Evolutionary conservation across 2,888 invertebrate species (phyloP).

Genomic region (Cecidostiba fungosa): DNA sequence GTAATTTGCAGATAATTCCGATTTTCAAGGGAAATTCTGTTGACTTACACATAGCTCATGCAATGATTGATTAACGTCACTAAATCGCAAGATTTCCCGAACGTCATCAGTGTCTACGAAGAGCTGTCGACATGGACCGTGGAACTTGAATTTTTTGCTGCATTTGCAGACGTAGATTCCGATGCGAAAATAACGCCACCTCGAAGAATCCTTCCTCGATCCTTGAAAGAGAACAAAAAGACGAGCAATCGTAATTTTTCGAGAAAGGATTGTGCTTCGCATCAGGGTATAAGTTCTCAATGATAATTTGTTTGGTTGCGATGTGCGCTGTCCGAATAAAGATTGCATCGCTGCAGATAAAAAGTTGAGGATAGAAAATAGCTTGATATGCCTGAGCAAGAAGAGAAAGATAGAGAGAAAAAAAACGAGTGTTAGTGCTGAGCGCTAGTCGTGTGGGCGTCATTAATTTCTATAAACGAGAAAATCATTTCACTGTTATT

Average conservation of each 20-base stretch:
- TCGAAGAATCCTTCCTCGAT: neutral
- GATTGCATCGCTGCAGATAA: too few species aligned
- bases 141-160: slow-evolving; percentile 22
- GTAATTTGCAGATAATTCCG: slow-evolving; percentile 34
- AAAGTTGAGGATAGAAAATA: too few species aligned
- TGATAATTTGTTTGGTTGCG: neutral
- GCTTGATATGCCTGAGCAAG: too few species aligned
- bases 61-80: slow-evolving; percentile 47
- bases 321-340: neutral
- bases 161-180: neutral
- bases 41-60: too few species aligned
- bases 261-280: neutral
- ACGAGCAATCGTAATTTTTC: neutral
- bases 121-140: neutral
- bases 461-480: slow-evolving; percentile 62
- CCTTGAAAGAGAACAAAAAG: neutral
- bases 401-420: neutral
- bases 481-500: slow-evolving; percentile 36
- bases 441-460: slow-evolving; percentile 66
- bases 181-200: neutral
- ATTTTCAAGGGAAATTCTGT: slow-evolving; percentile 27
- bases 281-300: neutral
- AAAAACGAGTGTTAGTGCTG: neutral
- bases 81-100: slow-evolving; percentile 17
- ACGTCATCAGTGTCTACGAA: slow-evolving; percentile 21